A percentile compares a stretch with the other conserved stretches of the same genome.
Conservation (phyloP, 2,888 invertebrate genomes). For the Amphipyra berbera region DNA sequence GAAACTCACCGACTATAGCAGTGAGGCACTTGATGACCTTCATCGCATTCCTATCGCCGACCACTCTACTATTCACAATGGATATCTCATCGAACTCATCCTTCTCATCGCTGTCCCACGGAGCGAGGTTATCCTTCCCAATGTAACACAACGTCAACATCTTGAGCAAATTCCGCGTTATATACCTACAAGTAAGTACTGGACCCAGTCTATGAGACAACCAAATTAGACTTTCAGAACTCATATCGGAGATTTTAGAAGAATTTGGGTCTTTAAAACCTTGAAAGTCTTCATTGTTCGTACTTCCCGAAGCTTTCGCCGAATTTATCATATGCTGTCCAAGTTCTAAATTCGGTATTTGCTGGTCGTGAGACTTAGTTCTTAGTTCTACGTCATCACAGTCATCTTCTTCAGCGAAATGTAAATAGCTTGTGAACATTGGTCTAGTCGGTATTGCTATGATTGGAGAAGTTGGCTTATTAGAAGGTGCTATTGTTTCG, state of each 20-base stretch:
- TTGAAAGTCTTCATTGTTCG: conserved; percentile 65
- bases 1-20: conserved; percentile 95
- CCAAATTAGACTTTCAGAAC: conserved; percentile 97
- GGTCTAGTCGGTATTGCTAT: conserved; percentile 91
- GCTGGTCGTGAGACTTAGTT: conserved; percentile 61
- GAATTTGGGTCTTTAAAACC: conserved; percentile 65
- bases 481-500: conserved; percentile 59
- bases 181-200: conserved; percentile 96
- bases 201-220: conserved; percentile 98
- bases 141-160: conserved; percentile 98
- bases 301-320: conserved; percentile 57
- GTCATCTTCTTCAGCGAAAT: conserved; percentile 81
- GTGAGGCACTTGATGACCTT: conserved; percentile 97
- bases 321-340: conserved; percentile 56
- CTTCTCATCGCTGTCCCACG: conserved; percentile 79
- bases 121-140: conserved; percentile 93
- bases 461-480: conserved; percentile 90
- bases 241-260: conserved; percentile 95
- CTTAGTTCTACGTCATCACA: conserved; percentile 67
- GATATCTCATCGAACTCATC: conserved; percentile 90
- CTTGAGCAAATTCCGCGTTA: conserved; percentile 97
- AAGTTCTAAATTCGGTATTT: conserved; percentile 72
- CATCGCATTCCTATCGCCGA: conserved; percentile 94
- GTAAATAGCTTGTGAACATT: conserved; percentile 86
- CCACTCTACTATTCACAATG: conserved; percentile 91